A percentile compares a stretch with the other conserved stretches of the same genome.
Evolutionary conservation across 1,140 invertebrate genomes (phyloP).

Genomic region (Sarcophaga bullata): DNA sequence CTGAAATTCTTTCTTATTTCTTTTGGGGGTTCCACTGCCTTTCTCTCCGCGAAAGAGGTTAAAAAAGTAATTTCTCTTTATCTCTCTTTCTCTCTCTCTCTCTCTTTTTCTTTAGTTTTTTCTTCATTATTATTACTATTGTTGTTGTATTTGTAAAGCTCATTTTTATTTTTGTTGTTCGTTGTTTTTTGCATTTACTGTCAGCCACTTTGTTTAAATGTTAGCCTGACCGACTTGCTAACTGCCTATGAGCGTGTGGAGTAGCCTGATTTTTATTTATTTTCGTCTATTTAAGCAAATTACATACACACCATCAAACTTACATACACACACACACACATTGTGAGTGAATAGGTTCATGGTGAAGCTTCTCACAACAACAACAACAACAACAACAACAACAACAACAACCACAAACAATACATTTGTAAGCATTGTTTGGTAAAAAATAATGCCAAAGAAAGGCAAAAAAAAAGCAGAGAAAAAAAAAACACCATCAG

Average conservation of each 20-base stretch:
- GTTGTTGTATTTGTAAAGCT: too few species aligned
- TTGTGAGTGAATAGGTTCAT: conserved; percentile 24
- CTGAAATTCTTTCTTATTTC: neutral
- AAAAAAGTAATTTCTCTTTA: too few species aligned
- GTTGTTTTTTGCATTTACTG: neutral
- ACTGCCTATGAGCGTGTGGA: neutral
- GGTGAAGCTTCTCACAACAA: conserved; percentile 29
- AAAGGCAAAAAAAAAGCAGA: neutral
- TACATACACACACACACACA: too few species aligned
- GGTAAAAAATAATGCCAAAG: neutral
- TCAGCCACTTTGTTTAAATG: neutral
- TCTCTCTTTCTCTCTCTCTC: too few species aligned
- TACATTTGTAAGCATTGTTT: conserved; percentile 2
- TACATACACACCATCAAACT: neutral
- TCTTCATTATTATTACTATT: too few species aligned
- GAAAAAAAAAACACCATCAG: too few species aligned
- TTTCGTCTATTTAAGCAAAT: conserved; percentile 7
- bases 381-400: too few species aligned
- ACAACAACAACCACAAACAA: neutral
- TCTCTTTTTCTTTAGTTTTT: too few species aligned
- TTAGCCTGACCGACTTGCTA: neutral
- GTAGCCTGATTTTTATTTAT: neutral
- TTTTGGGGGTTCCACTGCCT: too few species aligned
- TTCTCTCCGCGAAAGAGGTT: too few species aligned
- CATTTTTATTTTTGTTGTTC: neutral